Conservation (phyloP, 2,888 invertebrate species). For the Sussaba pulchella region DNA sequence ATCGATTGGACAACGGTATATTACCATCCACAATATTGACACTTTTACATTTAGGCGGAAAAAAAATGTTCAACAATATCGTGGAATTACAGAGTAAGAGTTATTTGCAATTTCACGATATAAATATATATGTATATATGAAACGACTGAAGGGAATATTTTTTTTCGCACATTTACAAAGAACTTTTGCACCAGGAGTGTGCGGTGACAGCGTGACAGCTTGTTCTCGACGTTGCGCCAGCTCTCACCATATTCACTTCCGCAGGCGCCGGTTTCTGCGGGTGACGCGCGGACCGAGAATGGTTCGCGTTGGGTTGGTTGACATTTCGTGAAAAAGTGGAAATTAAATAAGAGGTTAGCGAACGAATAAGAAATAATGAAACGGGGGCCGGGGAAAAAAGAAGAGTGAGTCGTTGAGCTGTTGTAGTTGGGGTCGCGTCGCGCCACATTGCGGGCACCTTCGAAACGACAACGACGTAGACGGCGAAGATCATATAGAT, state of each 20-base stretch:
- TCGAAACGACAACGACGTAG: slow-evolving; percentile 8
- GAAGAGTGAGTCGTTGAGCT: slow-evolving; percentile 7
- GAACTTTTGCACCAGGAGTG: slow-evolving; percentile 2
- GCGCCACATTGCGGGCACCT: slow-evolving; percentile 20
- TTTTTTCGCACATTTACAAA: background rate
- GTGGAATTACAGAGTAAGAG: no score
- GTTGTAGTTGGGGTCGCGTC: slow-evolving; percentile 11
- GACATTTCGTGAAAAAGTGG: slow-evolving; percentile 40
- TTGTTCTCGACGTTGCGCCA: slow-evolving; percentile 5
- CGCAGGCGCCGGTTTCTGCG: slow-evolving; percentile 48
- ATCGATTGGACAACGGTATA: no score
- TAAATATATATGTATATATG: background rate
- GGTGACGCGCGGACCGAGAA: slow-evolving; percentile 35
- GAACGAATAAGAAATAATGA: slow-evolving; percentile 36
- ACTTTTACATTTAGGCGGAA: no score
- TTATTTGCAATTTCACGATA: background rate
- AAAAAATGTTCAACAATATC: no score
- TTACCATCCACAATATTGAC: no score
- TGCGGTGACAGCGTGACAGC: slow-evolving; percentile 8
- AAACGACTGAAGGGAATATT: background rate
- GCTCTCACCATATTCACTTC: slow-evolving; percentile 47
- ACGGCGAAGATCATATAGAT: background rate
- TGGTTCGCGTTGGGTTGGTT: slow-evolving; percentile 39
- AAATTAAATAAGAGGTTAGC: slow-evolving; percentile 9
- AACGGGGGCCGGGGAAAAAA: slow-evolving; percentile 40